Conservation (phyloP, 2,797 vertebrate genomes). For the Margarornis squamiger region DNA sequence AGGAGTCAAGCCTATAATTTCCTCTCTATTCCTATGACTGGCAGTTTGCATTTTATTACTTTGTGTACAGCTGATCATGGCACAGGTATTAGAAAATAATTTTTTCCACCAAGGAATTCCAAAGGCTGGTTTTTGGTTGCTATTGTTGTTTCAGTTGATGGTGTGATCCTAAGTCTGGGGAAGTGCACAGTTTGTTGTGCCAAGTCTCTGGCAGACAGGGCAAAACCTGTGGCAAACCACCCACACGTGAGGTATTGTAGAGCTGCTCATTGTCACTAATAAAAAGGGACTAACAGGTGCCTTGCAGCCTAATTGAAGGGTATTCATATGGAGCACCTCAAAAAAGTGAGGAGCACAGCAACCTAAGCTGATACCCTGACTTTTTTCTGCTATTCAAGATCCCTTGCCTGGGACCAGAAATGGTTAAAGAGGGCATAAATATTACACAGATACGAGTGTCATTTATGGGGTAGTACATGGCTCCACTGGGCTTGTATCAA, state of each 20-base stretch:
- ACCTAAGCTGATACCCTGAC: background rate
- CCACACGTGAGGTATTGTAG: accelerated
- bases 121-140: background rate
- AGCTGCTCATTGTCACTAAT: background rate
- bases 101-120: background rate
- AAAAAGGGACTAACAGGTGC: background rate
- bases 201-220: background rate
- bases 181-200: background rate
- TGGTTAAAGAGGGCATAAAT: background rate
- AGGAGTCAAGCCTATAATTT: background rate
- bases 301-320: background rate
- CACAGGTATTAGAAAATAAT: background rate
- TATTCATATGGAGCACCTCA: background rate
- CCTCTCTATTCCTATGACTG: background rate
- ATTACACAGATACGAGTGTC: accelerated
- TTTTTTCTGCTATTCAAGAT: background rate
- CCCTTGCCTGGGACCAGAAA: background rate
- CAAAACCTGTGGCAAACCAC: background rate
- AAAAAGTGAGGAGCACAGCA: background rate
- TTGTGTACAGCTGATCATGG: background rate
- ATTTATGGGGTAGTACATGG: background rate
- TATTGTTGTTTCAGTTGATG: background rate
- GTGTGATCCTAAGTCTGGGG: background rate
- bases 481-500: background rate
- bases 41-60: background rate